Evolutionary conservation across 2,113 vertebrate genomes (phyloP).

Genomic region (Bubo blakistoni): DNA sequence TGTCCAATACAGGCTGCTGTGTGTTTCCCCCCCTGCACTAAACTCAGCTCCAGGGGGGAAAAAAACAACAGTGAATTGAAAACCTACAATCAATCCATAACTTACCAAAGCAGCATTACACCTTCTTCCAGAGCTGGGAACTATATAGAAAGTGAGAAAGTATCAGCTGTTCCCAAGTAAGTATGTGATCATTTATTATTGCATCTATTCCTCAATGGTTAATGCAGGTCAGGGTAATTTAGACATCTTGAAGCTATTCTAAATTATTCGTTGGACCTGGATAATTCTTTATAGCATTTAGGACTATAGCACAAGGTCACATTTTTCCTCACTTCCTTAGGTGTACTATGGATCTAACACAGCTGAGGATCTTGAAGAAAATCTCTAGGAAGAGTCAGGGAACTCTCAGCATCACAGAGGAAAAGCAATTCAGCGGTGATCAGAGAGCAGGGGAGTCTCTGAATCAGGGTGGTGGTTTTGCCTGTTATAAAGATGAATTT

Average conservation of each 20-base stretch:
- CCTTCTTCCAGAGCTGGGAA: not conserved
- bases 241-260: not conserved
- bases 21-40: not conserved
- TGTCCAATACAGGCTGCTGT: not conserved
- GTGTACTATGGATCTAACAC: not conserved
- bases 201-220: not conserved
- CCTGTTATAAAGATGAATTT: slow-evolving; percentile 20
- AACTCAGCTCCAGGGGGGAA: not conserved
- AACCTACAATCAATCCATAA: not conserved
- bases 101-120: not conserved
- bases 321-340: not conserved
- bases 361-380: not conserved
- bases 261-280: not conserved
- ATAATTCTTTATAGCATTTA: not conserved
- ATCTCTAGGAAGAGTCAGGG: not conserved
- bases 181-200: not conserved
- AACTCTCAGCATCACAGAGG: not conserved
- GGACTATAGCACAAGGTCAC: not conserved
- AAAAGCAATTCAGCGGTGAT: not conserved
- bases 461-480: not conserved
- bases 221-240: not conserved
- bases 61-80: not conserved
- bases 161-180: not conserved
- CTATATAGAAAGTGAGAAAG: not conserved
- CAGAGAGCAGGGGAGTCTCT: not conserved